phyloP scores from a whole-genome alignment of 2,113 vertebrate species.

The Puffinus mauretanicus region DNA sequence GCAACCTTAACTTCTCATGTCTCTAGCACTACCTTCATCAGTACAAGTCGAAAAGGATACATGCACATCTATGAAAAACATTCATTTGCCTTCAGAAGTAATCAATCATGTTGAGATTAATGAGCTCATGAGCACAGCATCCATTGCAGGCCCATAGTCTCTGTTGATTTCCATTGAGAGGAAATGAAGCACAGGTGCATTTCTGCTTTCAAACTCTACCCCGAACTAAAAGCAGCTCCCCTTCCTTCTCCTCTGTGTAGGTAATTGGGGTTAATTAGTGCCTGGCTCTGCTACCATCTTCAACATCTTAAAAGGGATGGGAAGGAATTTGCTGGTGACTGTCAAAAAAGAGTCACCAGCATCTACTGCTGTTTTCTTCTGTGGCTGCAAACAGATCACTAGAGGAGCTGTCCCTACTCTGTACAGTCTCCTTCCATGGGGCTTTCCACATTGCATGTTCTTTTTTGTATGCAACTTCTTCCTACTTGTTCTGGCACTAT shows the following conservation, averaged over 20 bases:
- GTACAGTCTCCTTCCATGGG: no score
- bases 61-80: background rate
- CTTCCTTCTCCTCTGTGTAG: background rate
- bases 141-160: no score
- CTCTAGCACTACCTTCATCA: background rate
- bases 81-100: background rate
- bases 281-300: background rate
- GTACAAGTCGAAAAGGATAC: background rate
- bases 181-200: background rate
- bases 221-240: background rate
- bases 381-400: background rate
- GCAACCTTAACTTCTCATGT: background rate
- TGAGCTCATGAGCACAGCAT: background rate
- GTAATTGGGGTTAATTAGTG: background rate
- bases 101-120: background rate
- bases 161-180: background rate
- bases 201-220: background rate
- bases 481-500: background rate
- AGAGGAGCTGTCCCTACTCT: background rate
- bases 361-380: background rate
- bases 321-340: background rate
- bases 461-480: background rate
- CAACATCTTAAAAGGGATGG: background rate
- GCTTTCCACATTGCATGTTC: background rate
- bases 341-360: background rate